Evolutionary conservation across 2,888 invertebrate species (phyloP).

Genomic region (Pandemis cinnamomeana): DNA sequence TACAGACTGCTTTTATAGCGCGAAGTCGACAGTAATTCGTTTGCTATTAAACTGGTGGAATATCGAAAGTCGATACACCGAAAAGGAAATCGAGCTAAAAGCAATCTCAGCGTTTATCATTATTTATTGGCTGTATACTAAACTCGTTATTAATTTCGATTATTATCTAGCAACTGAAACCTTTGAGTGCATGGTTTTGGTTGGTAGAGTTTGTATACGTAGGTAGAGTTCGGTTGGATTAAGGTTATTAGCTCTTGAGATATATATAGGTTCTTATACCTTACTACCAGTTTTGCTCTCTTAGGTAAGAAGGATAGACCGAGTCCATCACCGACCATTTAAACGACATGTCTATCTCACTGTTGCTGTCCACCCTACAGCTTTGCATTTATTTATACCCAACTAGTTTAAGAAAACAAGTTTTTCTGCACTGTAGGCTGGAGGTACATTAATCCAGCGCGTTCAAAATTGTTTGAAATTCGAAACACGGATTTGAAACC

Average conservation of each 20-base stretch:
- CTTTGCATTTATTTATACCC: too few species aligned
- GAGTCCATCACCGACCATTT: too few species aligned
- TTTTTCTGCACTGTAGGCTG: too few species aligned
- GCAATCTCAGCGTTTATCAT: constrained; percentile 31
- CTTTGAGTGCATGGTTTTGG: background rate
- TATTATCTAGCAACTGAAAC: background rate
- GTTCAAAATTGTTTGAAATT: too few species aligned
- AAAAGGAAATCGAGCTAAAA: constrained; percentile 24
- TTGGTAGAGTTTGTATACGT: background rate
- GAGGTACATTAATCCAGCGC: too few species aligned
- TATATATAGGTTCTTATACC: too few species aligned
- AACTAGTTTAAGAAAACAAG: too few species aligned
- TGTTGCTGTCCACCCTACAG: too few species aligned
- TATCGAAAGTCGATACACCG: constrained; percentile 34
- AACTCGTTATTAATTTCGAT: constrained; percentile 25
- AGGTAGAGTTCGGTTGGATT: background rate
- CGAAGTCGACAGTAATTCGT: constrained; percentile 15
- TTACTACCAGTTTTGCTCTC: too few species aligned
- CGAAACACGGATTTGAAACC: too few species aligned
- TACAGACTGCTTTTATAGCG: background rate
- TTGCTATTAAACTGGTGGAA: constrained; percentile 1
- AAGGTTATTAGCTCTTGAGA: background rate
- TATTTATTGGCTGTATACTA: constrained; percentile 36
- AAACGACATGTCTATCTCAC: too few species aligned
- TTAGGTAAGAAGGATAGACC: too few species aligned